Percentiles rank a stretch among this genome's conserved stretches.
These are phyloP conservation scores for Chromobotia macracanthus DNA, from an alignment of 2,797 vertebrate genomes.

Conservation along the genomic window DNA sequence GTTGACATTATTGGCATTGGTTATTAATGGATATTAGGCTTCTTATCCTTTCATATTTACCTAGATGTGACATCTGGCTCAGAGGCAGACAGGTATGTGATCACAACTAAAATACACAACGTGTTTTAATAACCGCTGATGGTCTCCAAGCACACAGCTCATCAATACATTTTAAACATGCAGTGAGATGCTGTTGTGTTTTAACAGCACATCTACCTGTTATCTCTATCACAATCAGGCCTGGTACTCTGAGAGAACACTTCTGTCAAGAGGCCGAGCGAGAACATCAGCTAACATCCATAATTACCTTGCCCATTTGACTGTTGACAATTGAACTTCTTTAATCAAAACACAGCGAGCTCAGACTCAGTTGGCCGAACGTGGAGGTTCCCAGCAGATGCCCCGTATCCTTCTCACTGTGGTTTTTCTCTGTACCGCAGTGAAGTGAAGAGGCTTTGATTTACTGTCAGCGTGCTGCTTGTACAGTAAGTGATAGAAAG, in stretches of 20 bases:
- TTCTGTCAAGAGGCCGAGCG: conserved; percentile 61
- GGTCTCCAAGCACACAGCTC: background rate
- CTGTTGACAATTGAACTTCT: conserved; percentile 68
- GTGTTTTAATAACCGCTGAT: conserved; percentile 15
- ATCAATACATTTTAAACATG: conserved; percentile 25
- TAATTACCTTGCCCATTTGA: conserved; percentile 72
- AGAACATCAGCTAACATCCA: conserved; percentile 69
- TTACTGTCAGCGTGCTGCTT: conserved; percentile 34
- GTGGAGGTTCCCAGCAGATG: conserved; percentile 17
- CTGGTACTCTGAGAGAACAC: conserved; percentile 57
- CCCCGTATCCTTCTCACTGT: conserved; percentile 10
- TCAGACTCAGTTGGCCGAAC: conserved; percentile 42
- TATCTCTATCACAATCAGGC: conserved; percentile 70
- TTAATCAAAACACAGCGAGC: conserved; percentile 69
- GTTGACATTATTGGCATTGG: background rate
- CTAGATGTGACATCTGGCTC: background rate
- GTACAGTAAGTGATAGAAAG: conserved; percentile 31
- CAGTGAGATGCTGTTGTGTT: background rate
- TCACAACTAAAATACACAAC: conserved; percentile 16
- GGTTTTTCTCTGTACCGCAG: conserved; percentile 1
- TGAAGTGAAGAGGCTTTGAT: conserved; percentile 37
- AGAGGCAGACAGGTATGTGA: background rate
- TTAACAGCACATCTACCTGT: conserved; percentile 50
- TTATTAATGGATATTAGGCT: background rate
- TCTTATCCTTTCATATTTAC: background rate